phyloP scores from a whole-genome alignment of 2,888 invertebrate species.

The Mythimna loreyi region DNA sequence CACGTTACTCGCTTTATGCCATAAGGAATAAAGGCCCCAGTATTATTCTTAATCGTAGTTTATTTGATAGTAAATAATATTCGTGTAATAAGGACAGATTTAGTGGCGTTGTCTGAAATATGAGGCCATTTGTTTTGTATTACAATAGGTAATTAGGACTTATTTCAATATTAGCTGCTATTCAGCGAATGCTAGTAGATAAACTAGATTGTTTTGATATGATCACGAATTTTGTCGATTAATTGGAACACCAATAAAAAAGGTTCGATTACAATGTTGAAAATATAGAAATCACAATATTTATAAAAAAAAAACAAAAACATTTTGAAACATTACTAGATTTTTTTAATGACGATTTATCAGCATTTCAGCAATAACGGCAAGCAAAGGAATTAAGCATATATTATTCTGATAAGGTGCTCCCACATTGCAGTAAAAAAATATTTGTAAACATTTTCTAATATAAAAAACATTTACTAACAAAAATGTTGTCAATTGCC shows the following conservation, averaged over 20 bases:
- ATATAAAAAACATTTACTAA: too few species aligned
- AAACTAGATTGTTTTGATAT: conserved; percentile 12
- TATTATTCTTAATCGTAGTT: conserved; percentile 48
- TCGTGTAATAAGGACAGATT: conserved; percentile 53
- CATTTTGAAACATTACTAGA: too few species aligned
- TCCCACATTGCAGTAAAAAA: too few species aligned
- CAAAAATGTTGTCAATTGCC: too few species aligned
- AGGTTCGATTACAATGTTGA: too few species aligned
- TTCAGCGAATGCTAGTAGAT: conserved; percentile 11
- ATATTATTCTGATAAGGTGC: too few species aligned
- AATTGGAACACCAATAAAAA: background rate
- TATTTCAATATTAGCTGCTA: conserved; percentile 33
- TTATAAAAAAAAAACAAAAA: background rate
- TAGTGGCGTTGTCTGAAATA: conserved; percentile 40
- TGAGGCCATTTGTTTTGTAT: conserved; percentile 44
- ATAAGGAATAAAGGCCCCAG: background rate
- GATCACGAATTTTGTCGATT: conserved; percentile 17
- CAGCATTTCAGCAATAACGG: too few species aligned
- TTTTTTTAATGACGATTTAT: too few species aligned
- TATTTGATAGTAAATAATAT: conserved; percentile 54
- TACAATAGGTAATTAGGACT: conserved; percentile 52
- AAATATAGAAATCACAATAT: background rate
- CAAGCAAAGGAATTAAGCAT: too few species aligned
- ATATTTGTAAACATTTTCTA: too few species aligned
- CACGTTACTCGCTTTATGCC: background rate